Conservation (phyloP, 2,888 invertebrate genomes). For the Drosophila phalerata region DNA sequence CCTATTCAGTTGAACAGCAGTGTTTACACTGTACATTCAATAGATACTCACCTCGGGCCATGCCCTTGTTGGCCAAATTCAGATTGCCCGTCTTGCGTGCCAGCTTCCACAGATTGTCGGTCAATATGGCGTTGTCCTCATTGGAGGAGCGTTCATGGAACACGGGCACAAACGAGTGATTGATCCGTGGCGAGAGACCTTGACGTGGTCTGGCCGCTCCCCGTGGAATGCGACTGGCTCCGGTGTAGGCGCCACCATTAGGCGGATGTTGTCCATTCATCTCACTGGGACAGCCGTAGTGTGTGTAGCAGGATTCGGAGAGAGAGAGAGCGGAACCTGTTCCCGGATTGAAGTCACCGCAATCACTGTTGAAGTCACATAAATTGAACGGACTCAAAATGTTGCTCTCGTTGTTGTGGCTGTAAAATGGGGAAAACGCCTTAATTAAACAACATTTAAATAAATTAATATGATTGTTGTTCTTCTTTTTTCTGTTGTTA, state of each 20-base stretch:
- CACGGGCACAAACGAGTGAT: constrained; percentile 86
- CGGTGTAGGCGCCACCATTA: not conserved
- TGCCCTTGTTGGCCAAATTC: constrained; percentile 91
- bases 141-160: constrained; percentile 88
- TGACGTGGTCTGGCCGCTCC: constrained; percentile 49
- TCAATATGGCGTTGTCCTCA: constrained; percentile 89
- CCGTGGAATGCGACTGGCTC: constrained; percentile 58
- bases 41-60: constrained; percentile 89
- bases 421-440: not conserved
- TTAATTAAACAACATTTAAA: not conserved
- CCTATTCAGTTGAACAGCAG: too few species aligned
- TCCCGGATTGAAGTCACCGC: constrained; percentile 28
- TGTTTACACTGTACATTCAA: too few species aligned
- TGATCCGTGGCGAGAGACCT: constrained; percentile 58
- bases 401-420: constrained; percentile 11
- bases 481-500: constrained; percentile 12
- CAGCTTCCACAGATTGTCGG: constrained; percentile 90
- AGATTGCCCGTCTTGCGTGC: constrained; percentile 93
- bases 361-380: constrained; percentile 7
- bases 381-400: not conserved
- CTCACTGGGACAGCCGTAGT: constrained; percentile 37
- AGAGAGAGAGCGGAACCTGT: not conserved
- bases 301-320: constrained; percentile 29
- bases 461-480: constrained; percentile 1
- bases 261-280: constrained; percentile 37